phyloP scores from a whole-genome alignment of 2,888 invertebrate species.

The Leptopilina drosophilae region DNA sequence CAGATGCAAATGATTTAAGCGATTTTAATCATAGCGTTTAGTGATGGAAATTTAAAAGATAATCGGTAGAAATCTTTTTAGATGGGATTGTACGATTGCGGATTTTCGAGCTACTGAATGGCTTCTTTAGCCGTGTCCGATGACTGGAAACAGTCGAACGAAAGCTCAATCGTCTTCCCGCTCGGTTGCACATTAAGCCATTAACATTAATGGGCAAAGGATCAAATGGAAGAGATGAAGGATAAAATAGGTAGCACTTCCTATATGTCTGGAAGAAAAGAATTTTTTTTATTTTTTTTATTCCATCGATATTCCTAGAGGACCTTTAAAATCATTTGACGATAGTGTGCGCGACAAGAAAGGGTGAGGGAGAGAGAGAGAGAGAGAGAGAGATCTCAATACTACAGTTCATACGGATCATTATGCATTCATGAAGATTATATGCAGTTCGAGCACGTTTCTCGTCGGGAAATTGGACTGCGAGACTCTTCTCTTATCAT shows the following conservation, averaged over 20 bases:
- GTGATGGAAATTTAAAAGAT: no score
- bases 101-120: constrained; percentile 30
- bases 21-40: no score
- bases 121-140: constrained; percentile 25
- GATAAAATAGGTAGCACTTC: constrained; percentile 28
- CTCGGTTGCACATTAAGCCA: constrained; percentile 46
- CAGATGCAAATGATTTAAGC: background rate
- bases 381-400: background rate
- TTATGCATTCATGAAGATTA: constrained; percentile 72
- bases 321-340: constrained; percentile 35
- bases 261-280: constrained; percentile 10
- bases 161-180: constrained; percentile 45
- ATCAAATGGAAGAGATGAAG: constrained; percentile 44
- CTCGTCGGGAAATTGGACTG: constrained; percentile 66
- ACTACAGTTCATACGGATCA: constrained; percentile 54
- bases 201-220: constrained; percentile 45
- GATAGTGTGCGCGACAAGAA: constrained; percentile 25
- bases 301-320: constrained; percentile 23
- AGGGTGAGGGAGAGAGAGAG: background rate
- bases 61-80: background rate
- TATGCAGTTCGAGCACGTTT: constrained; percentile 68
- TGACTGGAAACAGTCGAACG: constrained; percentile 28
- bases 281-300: constrained; percentile 39
- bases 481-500: constrained; percentile 69
- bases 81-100: background rate